Evolutionary conservation across 2,113 vertebrate species (phyloP), one percentile per base, ranked within the genome.

Genomic region (Redunca redunca): DNA sequence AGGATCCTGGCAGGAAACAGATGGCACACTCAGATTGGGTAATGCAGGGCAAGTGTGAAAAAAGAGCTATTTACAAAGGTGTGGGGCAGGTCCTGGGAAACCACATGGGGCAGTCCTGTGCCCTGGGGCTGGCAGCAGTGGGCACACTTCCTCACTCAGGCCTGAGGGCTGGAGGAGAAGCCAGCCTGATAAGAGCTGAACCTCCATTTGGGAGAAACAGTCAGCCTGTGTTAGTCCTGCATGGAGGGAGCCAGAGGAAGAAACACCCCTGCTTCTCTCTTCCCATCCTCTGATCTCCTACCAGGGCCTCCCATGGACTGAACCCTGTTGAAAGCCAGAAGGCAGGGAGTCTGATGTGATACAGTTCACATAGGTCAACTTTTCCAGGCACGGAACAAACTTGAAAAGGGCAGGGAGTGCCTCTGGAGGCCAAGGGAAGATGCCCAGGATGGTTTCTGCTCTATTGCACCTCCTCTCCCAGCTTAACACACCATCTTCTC

Each of bases 401-500:
- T 23, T 30, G n/a, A n/a, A 46, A 67, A 60, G 40, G 55, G 15
- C 13, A 5, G 36, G 13, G 30, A 64, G 30, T 0, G 26, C 21
- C 25, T n/a, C 77, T 55, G 71, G 53, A 43, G 62, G 48, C 62
- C 7, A 5, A 77, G 28, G 48, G 89, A 74, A n/a, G 67, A 19
- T 1, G 0, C 15, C 13, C 12, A 2, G 55, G 26, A 14, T 50
- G 4, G 17, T 2, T 0, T 7, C 4, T 16, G 13, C n/a, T 15
- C 17, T 13, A 36, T 7, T 48, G 55, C 16, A 16, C n/a, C 25
- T 19, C 17, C 25, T 33, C 4, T 4, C n/a, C 23, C 8, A 8
- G 64, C 80, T 17, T 26, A n/a, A 11, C 3, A 0, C 43, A 7
- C n/a, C 10, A 1, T 36, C 23, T 58, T 84, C 62, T 78, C 74